These are phyloP conservation scores for Bruchidius siliquastri DNA, from an alignment of 2,888 invertebrate genomes.

Conservation along the genomic window DNA sequence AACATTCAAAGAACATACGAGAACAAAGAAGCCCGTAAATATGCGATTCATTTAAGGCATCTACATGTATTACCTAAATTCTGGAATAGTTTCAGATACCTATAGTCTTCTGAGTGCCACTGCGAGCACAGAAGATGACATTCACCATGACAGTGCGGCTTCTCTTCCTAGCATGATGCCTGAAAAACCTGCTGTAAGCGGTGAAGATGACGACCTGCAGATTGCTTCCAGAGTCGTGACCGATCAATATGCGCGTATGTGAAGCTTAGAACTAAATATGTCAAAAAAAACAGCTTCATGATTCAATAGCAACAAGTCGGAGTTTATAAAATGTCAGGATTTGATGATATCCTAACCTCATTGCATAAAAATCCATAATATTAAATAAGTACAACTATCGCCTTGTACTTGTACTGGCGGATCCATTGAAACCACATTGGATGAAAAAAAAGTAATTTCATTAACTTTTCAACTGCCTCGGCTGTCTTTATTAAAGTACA, in stretches of 20 bases:
- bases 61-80: neutral
- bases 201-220: conserved; percentile 9
- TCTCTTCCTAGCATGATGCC: neutral
- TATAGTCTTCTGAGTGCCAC: conserved; percentile 14
- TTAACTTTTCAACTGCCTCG: no score
- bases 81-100: conserved; percentile 7
- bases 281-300: no score
- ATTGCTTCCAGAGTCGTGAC: conserved; percentile 8
- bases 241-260: conserved; percentile 29
- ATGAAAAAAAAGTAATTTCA: no score
- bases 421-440: no score
- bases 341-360: no score
- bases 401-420: no score
- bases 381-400: no score
- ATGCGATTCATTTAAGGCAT: neutral
- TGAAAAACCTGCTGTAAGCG: neutral
- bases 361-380: no score
- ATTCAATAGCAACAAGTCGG: no score
- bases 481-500: no score
- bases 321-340: no score
- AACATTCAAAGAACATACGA: conserved; percentile 32
- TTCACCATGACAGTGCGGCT: neutral
- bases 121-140: conserved; percentile 1
- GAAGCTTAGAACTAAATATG: no score
- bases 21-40: conserved; percentile 13